Base-by-base conservation (phyloP, 2,113 vertebrate genomes). In the Vulpes vulpes region DNA sequence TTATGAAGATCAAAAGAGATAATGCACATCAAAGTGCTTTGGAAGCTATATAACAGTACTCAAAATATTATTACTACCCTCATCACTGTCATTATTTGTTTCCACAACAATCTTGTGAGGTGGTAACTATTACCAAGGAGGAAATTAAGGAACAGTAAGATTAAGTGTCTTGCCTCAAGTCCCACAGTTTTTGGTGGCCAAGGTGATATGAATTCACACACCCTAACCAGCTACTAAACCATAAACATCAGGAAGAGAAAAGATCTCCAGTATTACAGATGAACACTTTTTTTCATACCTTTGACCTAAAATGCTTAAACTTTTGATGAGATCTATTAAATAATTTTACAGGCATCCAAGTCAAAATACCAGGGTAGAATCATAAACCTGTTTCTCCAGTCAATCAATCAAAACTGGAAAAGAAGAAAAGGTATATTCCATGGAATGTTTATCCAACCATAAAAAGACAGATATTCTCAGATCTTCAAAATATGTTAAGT, bases 41-140 rank as follows among this genome's bases (percentile, higher is more conserved):
- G 53, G 81, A 95, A 92, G 78, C 78, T 93, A 51, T 20, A 87
- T 43, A 69, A 88, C 49, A 96, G 76, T 81, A 91, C 35, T 97
- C 55, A 91, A 93, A 97, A 97, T 97, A 96, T 94, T 96, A 91
- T 97, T 97, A 57, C 65, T 92, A 17, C 62, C 49, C 35, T 89
- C 92, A 92, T 78, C 86, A 82, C 17, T 53, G 73, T 53, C 74
- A 87, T 30, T 81, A 74, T 90, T 97, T 95, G 73, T 95, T 97
- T 89, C 91, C 94, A 96, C 88, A 97, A 94, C 82, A 97, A 19
- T 49, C 49, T 94, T 73, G 51, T 94, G 88, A 92, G 73, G 25
- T 14, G 17, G 38, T 93, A 88, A 82, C 69, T 78, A 76, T 89
- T 57, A 76, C 81, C 43, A n/a, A 84, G 83, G 35, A 89, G 80